Evolutionary conservation across 1,140 invertebrate genomes (phyloP).

Genomic region (Paraescarpia echinospica): DNA sequence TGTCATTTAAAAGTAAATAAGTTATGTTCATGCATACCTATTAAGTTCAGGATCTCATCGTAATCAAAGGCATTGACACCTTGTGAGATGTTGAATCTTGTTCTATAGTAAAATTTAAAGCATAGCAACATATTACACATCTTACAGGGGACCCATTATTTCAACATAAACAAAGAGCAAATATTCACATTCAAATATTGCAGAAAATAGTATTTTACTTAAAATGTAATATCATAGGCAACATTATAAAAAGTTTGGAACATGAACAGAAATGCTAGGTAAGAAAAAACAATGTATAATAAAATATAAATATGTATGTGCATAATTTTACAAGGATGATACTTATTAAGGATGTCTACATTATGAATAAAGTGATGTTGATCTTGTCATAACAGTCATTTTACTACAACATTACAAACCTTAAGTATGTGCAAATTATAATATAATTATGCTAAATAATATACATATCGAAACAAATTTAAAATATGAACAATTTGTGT

Average conservation of each 20-base stretch:
- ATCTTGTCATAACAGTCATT: neutral
- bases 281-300: no score
- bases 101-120: conserved; percentile 37
- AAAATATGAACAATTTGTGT: neutral
- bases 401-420: neutral
- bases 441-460: neutral
- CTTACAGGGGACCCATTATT: neutral
- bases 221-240: neutral
- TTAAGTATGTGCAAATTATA: neutral
- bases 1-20: neutral
- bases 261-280: neutral
- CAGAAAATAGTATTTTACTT: neutral
- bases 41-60: conserved; percentile 52
- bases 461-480: neutral
- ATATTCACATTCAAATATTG: neutral
- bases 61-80: conserved; percentile 57
- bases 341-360: neutral
- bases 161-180: neutral
- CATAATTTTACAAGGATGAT: neutral
- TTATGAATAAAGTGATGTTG: neutral
- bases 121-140: neutral
- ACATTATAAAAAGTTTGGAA: neutral
- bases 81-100: conserved; percentile 50
- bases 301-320: no score
- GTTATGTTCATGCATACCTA: conserved; percentile 32